Evolutionary conservation across 1,140 invertebrate genomes (phyloP).

Genomic region (Euglossa dilemma): DNA sequence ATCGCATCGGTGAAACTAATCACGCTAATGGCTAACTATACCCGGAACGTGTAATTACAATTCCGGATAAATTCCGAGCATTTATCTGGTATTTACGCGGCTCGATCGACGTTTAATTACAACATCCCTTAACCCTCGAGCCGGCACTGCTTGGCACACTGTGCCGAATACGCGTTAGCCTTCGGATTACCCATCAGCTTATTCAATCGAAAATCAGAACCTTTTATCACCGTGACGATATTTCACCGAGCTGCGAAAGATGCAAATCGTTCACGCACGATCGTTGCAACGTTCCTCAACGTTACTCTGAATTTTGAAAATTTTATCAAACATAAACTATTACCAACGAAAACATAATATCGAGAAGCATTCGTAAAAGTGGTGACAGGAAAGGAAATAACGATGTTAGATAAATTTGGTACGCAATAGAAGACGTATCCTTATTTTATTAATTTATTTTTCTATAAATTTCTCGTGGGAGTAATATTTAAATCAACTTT

Average conservation of each 20-base stretch:
- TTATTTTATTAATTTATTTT: no score
- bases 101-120: constrained; percentile 26
- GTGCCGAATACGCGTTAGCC: background rate
- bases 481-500: no score
- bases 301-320: no score
- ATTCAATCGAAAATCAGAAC: constrained; percentile 4
- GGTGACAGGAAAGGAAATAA: no score
- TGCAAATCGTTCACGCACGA: no score
- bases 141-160: constrained; percentile 4
- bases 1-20: constrained; percentile 72
- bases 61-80: constrained; percentile 40
- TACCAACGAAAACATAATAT: no score
- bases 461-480: no score
- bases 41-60: constrained; percentile 38
- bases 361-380: no score
- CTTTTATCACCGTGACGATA: background rate
- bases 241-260: background rate
- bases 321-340: no score
- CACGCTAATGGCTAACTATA: constrained; percentile 58
- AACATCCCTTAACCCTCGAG: constrained; percentile 24
- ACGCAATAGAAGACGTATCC: no score
- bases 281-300: no score
- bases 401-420: no score
- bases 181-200: background rate
- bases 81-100: constrained; percentile 39